These are phyloP conservation scores for Cliona cf. orientalis DNA, from an alignment of 37 sponge, comb jelly and placozoan genomes.

Conservation along the genomic window DNA sequence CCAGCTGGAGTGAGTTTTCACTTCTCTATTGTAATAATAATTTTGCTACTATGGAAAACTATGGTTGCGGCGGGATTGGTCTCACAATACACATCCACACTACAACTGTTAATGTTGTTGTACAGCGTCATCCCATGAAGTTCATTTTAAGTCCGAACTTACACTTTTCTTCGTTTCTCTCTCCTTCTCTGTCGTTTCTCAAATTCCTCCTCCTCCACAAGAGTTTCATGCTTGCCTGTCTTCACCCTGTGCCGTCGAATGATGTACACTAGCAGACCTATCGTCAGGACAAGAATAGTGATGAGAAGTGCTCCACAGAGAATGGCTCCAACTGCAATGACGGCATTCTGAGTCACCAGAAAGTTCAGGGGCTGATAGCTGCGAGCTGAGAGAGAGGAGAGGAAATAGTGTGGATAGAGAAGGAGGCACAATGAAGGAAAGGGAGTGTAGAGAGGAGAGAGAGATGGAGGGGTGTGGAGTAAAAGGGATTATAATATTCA, in stretches of 20 bases:
- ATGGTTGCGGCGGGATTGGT: too few relatives aligned
- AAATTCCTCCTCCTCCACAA: neutral
- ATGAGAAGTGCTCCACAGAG: neutral
- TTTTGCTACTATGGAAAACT: too few relatives aligned
- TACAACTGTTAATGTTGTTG: too few relatives aligned
- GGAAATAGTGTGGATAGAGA: neutral
- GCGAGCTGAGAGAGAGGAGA: constrained; percentile 2
- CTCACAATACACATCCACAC: too few relatives aligned
- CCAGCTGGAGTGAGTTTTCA: too few relatives aligned
- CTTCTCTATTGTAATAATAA: too few relatives aligned
- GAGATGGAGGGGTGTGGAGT: too few relatives aligned
- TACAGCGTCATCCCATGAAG: neutral
- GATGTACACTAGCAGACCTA: neutral
- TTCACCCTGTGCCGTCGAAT: neutral
- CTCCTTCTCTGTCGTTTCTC: neutral
- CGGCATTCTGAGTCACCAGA: neutral
- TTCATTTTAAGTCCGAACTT: neutral
- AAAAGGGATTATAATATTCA: too few relatives aligned
- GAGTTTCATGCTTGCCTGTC: constrained; percentile 10
- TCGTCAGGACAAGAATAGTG: neutral
- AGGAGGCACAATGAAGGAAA: neutral
- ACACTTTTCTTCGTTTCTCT: neutral
- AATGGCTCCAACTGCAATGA: constrained; percentile 1
- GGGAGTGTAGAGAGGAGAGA: neutral
- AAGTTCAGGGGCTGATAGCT: neutral